Evolutionary conservation across 2,113 vertebrate species (phyloP).

Genomic region (Cryptomyrus ogoouensis): DNA sequence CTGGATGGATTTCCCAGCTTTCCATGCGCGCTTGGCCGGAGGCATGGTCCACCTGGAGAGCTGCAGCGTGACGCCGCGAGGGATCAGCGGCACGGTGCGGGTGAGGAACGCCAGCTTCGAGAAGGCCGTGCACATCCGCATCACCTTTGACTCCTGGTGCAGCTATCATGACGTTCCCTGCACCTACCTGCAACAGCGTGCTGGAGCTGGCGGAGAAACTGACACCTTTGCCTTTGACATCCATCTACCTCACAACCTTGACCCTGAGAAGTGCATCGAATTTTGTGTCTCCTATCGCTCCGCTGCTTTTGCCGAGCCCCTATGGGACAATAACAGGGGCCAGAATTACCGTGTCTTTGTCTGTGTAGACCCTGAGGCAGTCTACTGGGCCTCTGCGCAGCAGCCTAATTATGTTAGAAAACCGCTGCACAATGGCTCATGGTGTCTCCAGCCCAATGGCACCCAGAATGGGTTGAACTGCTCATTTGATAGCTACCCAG

Average conservation of each 20-base stretch:
- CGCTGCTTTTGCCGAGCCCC: slow-evolving; percentile 37
- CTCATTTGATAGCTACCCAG: not conserved
- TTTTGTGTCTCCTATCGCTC: slow-evolving; percentile 65
- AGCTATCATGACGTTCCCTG: slow-evolving; percentile 58
- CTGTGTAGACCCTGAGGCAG: not conserved
- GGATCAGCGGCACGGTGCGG: slow-evolving; percentile 54
- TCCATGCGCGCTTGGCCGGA: slow-evolving; percentile 46
- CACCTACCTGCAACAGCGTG: slow-evolving; percentile 45
- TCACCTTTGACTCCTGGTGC: slow-evolving; percentile 64
- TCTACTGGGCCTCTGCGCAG: not conserved
- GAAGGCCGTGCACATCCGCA: slow-evolving; percentile 57
- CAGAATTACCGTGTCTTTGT: slow-evolving; percentile 55
- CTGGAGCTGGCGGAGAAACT: slow-evolving; percentile 40
- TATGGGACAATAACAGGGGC: slow-evolving; percentile 64
- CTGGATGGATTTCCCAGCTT: slow-evolving; percentile 47
- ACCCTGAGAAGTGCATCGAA: slow-evolving; percentile 49
- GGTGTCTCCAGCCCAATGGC: not conserved
- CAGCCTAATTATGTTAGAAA: not conserved
- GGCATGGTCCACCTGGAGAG: slow-evolving; percentile 61
- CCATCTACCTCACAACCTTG: slow-evolving; percentile 46
- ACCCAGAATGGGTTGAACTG: not conserved
- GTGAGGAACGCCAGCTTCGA: slow-evolving; percentile 57
- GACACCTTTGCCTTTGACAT: slow-evolving; percentile 64
- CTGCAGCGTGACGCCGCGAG: slow-evolving; percentile 52
- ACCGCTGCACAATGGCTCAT: not conserved